Conservation (phyloP, 2,113 vertebrate genomes). For the Halcyon senegalensis region DNA sequence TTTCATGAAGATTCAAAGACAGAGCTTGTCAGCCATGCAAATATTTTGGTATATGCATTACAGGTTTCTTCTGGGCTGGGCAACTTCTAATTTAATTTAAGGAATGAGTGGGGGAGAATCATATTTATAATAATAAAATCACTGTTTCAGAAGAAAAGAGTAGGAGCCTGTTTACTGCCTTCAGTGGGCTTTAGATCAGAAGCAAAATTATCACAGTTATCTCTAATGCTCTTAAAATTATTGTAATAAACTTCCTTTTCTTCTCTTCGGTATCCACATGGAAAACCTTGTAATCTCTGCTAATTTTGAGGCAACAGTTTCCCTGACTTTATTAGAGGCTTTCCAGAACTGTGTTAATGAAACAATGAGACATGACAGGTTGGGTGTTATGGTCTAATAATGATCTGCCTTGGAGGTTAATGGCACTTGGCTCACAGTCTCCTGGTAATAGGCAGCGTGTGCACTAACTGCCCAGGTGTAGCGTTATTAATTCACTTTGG, state of each 20-base stretch:
- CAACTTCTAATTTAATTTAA: constrained; percentile 64
- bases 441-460: not conserved
- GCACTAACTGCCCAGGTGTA: constrained; percentile 36
- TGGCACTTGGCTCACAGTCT: constrained; percentile 23
- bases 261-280: constrained; percentile 20
- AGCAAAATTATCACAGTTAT: constrained; percentile 56
- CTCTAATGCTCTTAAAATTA: constrained; percentile 56
- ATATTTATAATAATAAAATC: constrained; percentile 76
- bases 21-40: constrained; percentile 58
- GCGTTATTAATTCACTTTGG: not conserved
- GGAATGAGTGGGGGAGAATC: constrained; percentile 44
- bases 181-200: constrained; percentile 59
- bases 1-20: constrained; percentile 73
- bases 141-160: constrained; percentile 52
- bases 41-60: constrained; percentile 65
- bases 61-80: constrained; percentile 53
- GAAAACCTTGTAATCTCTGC: constrained; percentile 59
- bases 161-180: constrained; percentile 43
- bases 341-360: constrained; percentile 67
- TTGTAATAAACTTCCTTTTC: constrained; percentile 60
- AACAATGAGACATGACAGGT: constrained; percentile 64
- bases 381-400: constrained; percentile 56
- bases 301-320: constrained; percentile 61
- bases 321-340: constrained; percentile 56
- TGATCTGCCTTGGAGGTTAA: constrained; percentile 60